Percentiles rank a stretch among this genome's conserved stretches.
phyloP scores from a whole-genome alignment of 2,888 invertebrate genomes.

The Autographa gamma region DNA sequence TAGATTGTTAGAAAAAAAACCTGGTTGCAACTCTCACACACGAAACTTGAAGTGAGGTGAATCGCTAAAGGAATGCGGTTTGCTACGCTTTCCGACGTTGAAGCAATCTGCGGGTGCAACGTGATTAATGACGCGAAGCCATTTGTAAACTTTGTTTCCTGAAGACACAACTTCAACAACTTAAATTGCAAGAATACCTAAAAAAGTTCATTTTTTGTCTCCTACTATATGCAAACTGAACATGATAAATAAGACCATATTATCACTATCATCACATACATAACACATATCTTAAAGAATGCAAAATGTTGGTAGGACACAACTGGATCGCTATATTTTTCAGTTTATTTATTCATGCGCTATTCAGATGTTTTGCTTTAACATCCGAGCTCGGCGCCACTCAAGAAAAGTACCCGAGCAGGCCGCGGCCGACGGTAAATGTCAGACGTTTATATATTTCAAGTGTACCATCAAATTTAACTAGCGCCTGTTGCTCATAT shows the following conservation, averaged over 20 bases:
- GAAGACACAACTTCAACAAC: slow-evolving; percentile 11
- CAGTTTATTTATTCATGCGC: neutral
- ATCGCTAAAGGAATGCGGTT: slow-evolving; percentile 23
- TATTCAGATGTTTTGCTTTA: neutral
- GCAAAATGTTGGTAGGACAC: neutral
- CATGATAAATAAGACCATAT: no score
- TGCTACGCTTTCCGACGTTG: slow-evolving; percentile 13
- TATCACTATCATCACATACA: no score
- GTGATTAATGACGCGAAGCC: slow-evolving; percentile 39
- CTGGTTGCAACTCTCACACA: slow-evolving; percentile 10
- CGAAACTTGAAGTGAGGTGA: slow-evolving; percentile 3
- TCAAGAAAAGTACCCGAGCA: slow-evolving; percentile 8
- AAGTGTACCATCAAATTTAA: slow-evolving; percentile 3
- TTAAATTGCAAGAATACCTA: neutral
- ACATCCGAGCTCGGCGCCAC: neutral
- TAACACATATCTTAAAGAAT: neutral
- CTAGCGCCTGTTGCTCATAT: neutral
- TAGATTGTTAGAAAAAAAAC: slow-evolving; percentile 22
- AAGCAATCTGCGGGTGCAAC: slow-evolving; percentile 29
- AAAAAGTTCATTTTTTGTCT: neutral
- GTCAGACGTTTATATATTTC: slow-evolving; percentile 7
- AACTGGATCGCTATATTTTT: neutral
- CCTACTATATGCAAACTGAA: neutral
- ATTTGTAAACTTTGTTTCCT: slow-evolving; percentile 33
- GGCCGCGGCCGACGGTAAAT: slow-evolving; percentile 5